Evolutionary conservation across 1,140 invertebrate species (phyloP).

Genomic region (Reticulitermes speratus): DNA sequence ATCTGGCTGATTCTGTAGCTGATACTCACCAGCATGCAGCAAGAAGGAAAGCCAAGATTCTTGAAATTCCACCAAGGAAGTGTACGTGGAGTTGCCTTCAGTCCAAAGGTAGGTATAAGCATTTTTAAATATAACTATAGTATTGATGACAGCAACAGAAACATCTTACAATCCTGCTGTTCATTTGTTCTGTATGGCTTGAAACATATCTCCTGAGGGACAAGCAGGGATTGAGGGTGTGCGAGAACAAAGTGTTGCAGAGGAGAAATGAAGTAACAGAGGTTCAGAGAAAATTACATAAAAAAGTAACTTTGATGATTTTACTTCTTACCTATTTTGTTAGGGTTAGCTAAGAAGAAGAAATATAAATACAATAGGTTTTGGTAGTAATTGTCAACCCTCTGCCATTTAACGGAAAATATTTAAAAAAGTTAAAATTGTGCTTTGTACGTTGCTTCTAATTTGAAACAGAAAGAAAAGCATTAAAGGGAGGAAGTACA

Average conservation of each 20-base stretch:
- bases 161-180: slow-evolving; percentile 7
- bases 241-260: neutral
- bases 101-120: slow-evolving; percentile 47
- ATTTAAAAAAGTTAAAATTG: too few species aligned
- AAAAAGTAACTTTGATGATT: too few species aligned
- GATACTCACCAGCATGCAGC: slow-evolving; percentile 46
- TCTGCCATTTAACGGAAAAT: too few species aligned
- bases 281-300: neutral
- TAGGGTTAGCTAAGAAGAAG: too few species aligned
- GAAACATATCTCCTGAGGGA: neutral
- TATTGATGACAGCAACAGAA: neutral
- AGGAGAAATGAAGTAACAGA: neutral
- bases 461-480: too few species aligned
- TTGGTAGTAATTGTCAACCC: too few species aligned
- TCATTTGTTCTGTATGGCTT: neutral
- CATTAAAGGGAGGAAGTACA: too few species aligned
- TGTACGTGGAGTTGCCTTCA: slow-evolving; percentile 53
- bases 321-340: too few species aligned
- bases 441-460: too few species aligned
- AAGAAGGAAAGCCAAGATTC: slow-evolving; percentile 52
- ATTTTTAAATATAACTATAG: too few species aligned
- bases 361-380: too few species aligned
- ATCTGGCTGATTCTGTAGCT: neutral
- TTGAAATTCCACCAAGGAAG: slow-evolving; percentile 51
- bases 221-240: neutral